A percentile compares a stretch with the other conserved stretches of the same genome.
phyloP scores from a whole-genome alignment of 2,797 vertebrate genomes.

The Gadopsis marmoratus region DNA sequence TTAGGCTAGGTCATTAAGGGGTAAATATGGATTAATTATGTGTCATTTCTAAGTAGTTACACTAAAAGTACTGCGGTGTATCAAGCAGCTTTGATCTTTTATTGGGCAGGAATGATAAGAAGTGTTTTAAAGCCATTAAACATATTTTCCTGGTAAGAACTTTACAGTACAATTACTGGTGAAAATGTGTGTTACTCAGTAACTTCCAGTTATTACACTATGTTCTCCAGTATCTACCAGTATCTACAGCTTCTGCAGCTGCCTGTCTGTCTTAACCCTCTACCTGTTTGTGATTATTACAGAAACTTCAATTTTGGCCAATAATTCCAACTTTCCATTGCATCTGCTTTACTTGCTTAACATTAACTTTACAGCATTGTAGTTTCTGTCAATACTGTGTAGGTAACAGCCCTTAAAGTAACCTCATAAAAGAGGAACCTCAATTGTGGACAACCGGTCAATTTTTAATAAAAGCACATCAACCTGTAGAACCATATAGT shows the following conservation, averaged over 20 bases:
- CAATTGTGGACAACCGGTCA: no score
- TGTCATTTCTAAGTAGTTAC: not conserved
- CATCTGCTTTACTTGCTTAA: no score
- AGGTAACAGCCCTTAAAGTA: no score
- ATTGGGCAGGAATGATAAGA: not conserved
- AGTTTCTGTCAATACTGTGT: not conserved
- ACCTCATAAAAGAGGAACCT: no score
- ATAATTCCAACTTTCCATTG: not conserved
- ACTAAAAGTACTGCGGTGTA: not conserved
- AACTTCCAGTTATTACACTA: not conserved
- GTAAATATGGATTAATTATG: not conserved
- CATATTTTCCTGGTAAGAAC: not conserved
- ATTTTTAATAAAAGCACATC: no score
- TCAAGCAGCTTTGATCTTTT: not conserved
- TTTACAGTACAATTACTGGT: not conserved
- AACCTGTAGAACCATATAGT: not conserved
- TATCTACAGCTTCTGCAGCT: not conserved
- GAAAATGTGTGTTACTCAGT: not conserved
- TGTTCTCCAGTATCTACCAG: not conserved
- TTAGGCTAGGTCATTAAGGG: not conserved
- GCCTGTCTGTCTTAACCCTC: no score
- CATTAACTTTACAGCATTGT: no score
- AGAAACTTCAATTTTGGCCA: not conserved
- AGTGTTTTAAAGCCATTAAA: not conserved
- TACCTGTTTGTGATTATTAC: not conserved